Base-by-base conservation (phyloP, 1,140 invertebrate genomes). In the Heliconius eleuchia region DNA sequence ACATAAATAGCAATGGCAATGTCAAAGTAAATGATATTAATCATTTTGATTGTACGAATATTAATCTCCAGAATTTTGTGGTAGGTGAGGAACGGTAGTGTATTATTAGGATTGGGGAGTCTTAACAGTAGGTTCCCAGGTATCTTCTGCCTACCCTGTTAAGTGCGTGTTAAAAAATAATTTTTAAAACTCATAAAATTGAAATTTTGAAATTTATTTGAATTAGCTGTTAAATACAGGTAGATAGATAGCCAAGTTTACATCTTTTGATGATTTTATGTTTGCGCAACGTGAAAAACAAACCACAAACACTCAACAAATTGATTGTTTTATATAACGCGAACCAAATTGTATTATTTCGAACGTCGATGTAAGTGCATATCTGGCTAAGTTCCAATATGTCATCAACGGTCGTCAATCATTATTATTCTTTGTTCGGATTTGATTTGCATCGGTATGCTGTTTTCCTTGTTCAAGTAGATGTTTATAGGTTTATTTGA, bases 391-490 rank as follows among this genome's bases (percentile, higher is more conserved):
- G 39, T 81, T 76, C 82, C 83, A 84, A 77, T 30, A 71, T 75
- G 57, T 55, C 74, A 74, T 80, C 37, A 72, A 30, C 46, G 57
- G 71, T 80, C 84, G 83, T 82, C 81, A 83, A 82, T 86, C 83
- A 83, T 84, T 84, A 84, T 79, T 84, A 84, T 79, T 84, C 78
- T 77, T 79, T 37, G 77, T 78, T 82, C 71, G 77, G 73, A 77
- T 79, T 79, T 79, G 23, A 73, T 84, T 83, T 84, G 77, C 78
- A 84, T 83, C 72, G 34, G 75, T 76, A 82, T 55, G 66, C 37
- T 70, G 60, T 74, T 78, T 77, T 50, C 60, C 60, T 74, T 60
- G 46, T 81, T 81, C 76, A 71, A 57, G 30, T 77, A 74, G n/a
- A 8, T 19, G 55, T 60, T n/a, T 27, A 60, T 60, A 9, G 55